Conservation (phyloP, 2,113 vertebrate species). For the Parus major region DNA sequence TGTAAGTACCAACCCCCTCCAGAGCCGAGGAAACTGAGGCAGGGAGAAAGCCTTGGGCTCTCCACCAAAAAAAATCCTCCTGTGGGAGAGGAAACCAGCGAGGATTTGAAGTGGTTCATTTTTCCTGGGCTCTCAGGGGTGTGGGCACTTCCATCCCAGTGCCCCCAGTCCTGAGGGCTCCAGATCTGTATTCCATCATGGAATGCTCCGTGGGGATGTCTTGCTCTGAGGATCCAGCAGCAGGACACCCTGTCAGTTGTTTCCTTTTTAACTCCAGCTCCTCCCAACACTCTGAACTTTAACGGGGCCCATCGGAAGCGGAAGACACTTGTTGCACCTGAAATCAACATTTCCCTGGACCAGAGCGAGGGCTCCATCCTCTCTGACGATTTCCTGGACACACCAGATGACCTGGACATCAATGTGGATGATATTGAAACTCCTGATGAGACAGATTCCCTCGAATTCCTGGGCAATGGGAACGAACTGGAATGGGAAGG, state of each 20-base stretch:
- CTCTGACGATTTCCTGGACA: constrained; percentile 94
- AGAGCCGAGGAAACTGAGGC: background rate
- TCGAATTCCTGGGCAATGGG: constrained; percentile 92
- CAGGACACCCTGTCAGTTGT: background rate
- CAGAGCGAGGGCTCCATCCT: constrained; percentile 94
- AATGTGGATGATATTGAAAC: constrained; percentile 97
- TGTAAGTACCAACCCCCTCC: constrained; percentile 77
- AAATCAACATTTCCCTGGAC: constrained; percentile 97
- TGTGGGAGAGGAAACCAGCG: background rate
- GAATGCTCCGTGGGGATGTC: rapidly evolving
- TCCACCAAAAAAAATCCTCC: background rate
- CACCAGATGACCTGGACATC: constrained; percentile 94
- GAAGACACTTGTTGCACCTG: constrained; percentile 90
- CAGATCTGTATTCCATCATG: rapidly evolving
- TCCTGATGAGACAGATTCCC: constrained; percentile 93
- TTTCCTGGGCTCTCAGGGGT: background rate
- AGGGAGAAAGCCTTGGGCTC: background rate
- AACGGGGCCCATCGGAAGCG: constrained; percentile 82
- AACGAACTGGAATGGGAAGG: constrained; percentile 98
- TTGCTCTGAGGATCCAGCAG: background rate
- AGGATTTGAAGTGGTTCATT: background rate
- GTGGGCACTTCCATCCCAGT: background rate
- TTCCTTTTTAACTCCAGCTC: constrained; percentile 72
- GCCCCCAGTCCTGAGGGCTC: background rate
- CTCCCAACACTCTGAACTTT: constrained; percentile 83